These are phyloP conservation scores for Delphinus delphis DNA, from an alignment of 2,113 vertebrate genomes.

Conservation along the genomic window DNA sequence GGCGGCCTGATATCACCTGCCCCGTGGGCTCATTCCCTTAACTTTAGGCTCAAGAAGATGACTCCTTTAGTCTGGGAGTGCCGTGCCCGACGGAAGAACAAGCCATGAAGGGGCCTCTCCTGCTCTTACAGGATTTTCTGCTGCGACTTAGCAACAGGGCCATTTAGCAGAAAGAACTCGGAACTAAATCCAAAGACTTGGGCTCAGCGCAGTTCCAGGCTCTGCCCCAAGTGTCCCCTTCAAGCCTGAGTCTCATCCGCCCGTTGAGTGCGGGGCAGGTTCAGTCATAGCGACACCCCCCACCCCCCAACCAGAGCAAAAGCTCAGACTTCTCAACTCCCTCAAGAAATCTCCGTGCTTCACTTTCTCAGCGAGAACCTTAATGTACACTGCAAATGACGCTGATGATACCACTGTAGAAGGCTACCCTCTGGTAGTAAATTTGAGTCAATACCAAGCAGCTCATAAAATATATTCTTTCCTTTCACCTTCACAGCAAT, in stretches of 20 bases:
- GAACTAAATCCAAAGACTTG: background rate
- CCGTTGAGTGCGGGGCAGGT: background rate
- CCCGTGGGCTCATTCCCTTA: background rate
- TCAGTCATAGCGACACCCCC: background rate
- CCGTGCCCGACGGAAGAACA: background rate
- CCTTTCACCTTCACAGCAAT: background rate
- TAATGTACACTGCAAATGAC: background rate
- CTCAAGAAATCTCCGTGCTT: background rate
- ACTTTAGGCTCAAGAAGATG: background rate
- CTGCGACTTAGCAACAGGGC: background rate
- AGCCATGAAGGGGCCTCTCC: background rate
- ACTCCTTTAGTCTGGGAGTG: background rate
- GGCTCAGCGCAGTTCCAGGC: background rate
- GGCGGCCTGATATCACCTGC: background rate
- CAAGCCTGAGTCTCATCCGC: background rate
- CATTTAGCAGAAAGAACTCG: background rate
- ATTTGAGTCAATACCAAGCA: background rate
- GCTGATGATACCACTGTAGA: background rate
- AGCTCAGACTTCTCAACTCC: background rate
- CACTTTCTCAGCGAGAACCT: background rate
- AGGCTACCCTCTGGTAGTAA: background rate
- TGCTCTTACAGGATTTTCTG: background rate
- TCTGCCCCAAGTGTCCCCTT: background rate
- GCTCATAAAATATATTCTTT: background rate
- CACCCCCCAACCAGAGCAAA: background rate